Base-by-base conservation (phyloP, 2,113 vertebrate genomes). In the human region DNA sequence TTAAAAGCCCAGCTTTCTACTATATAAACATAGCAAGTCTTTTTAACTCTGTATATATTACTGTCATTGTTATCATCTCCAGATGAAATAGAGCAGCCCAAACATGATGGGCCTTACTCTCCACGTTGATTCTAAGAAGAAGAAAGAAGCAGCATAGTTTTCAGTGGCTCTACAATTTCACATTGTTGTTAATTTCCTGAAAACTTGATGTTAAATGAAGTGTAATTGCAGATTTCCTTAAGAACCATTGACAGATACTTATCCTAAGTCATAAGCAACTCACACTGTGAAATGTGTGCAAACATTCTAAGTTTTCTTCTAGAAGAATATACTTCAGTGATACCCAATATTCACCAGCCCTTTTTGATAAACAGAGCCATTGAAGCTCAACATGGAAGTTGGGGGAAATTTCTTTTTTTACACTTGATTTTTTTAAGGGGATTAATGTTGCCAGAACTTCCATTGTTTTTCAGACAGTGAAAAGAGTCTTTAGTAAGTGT, bases 201-300 rank as follows among this genome's bases (percentile, higher is more conserved):
- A 96, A 91, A 96, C 95, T 90, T 32, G 84, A 70, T 38, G 30
- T 85, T 89, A 93, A 76, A 90, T 70, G 92, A 89, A 89, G 95
- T 92, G 1, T 97, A 97, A 95, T 97, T 98, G n/a, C 90, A 93
- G 38, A 82, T 80, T 97, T 97, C 79, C 59, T 87, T 64, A 96
- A 98, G 95, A 97, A 98, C 80, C 87, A 81, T 70, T 6, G 68
- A 94, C 38, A 76, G 96, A 96, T 79, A 96, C 96, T 96, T 92
- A 92, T 86, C 92, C 88, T 80, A 48, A 95, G 83, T 90, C 95
- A 25, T 73, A 95, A 98, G 90, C 66, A 97, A 93, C 73, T 90
- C 97, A 96, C 72, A 89, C 25, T 89, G 81, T 23, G 75, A 95
- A 96, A 13, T 91, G 76, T 86, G 43, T 93, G 86, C 93, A 94